Evolutionary conservation across 64 coral and sea anemone genomes (phyloP).

Genomic region (Trachythela sp.): DNA sequence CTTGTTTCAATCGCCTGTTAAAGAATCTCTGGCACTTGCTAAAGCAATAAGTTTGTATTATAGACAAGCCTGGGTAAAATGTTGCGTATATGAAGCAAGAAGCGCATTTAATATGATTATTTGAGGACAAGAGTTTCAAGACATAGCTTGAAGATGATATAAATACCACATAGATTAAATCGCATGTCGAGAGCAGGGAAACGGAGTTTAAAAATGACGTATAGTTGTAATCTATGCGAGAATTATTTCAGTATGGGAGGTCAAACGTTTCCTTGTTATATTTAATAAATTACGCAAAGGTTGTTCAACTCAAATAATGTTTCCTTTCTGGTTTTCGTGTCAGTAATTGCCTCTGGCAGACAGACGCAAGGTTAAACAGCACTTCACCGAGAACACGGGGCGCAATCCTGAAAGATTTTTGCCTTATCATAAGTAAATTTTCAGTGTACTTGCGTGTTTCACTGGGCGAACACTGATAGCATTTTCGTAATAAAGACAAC

Average conservation of each 20-base stretch:
- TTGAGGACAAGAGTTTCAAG: not conserved
- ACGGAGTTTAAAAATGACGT: not conserved
- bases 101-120: not conserved
- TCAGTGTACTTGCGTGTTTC: not conserved
- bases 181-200: not conserved
- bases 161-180: not conserved
- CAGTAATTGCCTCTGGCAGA: not conserved
- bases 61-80: not conserved
- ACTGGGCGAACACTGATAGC: not conserved
- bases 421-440: not conserved
- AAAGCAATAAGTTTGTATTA: not conserved
- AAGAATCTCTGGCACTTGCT: not conserved
- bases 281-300: not conserved
- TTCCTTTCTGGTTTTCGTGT: not conserved
- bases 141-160: not conserved
- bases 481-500: not conserved
- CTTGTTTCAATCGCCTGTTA: not conserved
- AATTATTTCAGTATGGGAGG: slow-evolving; percentile 15
- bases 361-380: slow-evolving; percentile 15
- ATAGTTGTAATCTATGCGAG: not conserved
- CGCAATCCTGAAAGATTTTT: not conserved
- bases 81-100: not conserved
- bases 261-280: not conserved
- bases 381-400: not conserved
- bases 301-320: not conserved